phyloP scores from a whole-genome alignment of 2,888 invertebrate genomes.

The Brachynemurus nebulosus region DNA sequence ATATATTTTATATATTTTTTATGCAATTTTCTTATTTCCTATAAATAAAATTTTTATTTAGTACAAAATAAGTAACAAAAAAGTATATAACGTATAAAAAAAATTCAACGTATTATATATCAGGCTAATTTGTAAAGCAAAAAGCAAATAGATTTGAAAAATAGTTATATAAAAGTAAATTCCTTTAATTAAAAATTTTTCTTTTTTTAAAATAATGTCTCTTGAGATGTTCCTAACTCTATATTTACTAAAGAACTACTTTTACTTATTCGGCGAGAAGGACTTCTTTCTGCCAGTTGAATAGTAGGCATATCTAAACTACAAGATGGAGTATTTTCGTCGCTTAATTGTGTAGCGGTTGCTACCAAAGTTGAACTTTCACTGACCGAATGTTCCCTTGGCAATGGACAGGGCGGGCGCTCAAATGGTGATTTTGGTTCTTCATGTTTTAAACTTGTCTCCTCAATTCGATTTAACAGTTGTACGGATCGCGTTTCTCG shows the following conservation, averaged over 20 bases:
- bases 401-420: neutral
- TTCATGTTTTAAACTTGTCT: neutral
- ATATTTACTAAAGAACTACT: neutral
- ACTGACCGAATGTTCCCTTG: neutral
- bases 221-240: neutral
- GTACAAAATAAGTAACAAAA: too few relatives aligned
- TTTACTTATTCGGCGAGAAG: neutral
- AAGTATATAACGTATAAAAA: too few relatives aligned
- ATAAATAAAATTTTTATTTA: too few relatives aligned
- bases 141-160: too few relatives aligned
- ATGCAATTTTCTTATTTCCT: too few relatives aligned
- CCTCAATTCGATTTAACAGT: neutral
- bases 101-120: too few relatives aligned
- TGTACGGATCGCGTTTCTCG: neutral
- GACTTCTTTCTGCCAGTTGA: neutral
- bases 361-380: conserved; percentile 1
- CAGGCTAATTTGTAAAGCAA: too few relatives aligned
- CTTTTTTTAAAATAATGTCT: neutral
- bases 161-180: too few relatives aligned
- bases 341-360: neutral
- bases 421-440: neutral
- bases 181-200: too few relatives aligned
- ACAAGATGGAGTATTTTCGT: neutral
- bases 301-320: neutral
- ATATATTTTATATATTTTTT: too few relatives aligned